These are phyloP conservation scores for Rhyacophila brunnea DNA, from an alignment of 1,140 invertebrate genomes.

Conservation along the genomic window DNA sequence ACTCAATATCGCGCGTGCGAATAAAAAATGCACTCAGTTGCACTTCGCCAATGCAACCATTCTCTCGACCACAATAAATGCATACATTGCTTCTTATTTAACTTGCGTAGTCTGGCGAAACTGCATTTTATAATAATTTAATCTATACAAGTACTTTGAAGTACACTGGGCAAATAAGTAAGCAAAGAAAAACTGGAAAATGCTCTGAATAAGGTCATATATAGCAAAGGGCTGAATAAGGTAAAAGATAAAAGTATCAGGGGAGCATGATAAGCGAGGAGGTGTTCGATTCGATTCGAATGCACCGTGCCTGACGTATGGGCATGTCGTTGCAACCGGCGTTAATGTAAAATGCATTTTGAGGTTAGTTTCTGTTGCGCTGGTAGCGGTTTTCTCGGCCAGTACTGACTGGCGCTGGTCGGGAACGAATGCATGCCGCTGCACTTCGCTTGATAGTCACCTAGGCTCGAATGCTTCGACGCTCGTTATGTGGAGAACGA, in stretches of 20 bases:
- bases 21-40: too few relatives aligned
- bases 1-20: too few relatives aligned
- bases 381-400: not conserved
- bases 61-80: too few relatives aligned
- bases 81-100: not conserved
- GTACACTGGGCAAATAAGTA: conserved; percentile 7
- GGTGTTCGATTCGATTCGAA: not conserved
- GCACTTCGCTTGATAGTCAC: conserved; percentile 3
- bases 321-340: not conserved
- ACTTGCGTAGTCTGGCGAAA: not conserved
- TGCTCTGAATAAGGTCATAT: conserved; percentile 20
- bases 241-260: conserved; percentile 33
- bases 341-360: conserved; percentile 18
- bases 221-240: conserved; percentile 35
- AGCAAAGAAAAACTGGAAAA: conserved; percentile 6
- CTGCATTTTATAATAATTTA: not conserved
- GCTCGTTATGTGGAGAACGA: not conserved
- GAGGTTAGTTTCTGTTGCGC: conserved; percentile 16
- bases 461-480: not conserved
- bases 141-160: conserved; percentile 1
- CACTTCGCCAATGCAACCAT: too few relatives aligned
- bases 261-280: conserved; percentile 18
- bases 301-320: conserved; percentile 15
- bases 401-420: not conserved
- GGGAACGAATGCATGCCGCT: not conserved